Base-by-base conservation (phyloP, 2,113 vertebrate species). In the Eira barbara region DNA sequence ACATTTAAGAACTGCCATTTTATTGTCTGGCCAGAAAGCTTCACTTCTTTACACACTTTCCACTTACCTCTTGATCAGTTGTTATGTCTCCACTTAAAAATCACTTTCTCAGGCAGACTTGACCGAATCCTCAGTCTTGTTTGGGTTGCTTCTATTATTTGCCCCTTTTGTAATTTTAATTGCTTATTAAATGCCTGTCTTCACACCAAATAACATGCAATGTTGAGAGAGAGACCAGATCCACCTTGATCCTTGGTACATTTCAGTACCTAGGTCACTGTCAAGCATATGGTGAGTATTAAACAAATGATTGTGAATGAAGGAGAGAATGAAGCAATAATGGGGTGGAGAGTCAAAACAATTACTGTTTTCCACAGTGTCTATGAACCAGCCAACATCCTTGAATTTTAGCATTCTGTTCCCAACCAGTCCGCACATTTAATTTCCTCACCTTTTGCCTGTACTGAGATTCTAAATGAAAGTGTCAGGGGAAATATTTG, bases 391-490 rank as follows among this genome's bases (percentile, higher is more conserved):
- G 25, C 31, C 29, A 71, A 45, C 20, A 52, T 17, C 52, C n/a
- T 45, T 74, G 52, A 93, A 36, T 49, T 94, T 76, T 21, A 86
- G 14, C n/a, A 93, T 73, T n/a, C 42, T 87, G 27, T 13, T 67
- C 36, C 45, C 29, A 47, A 73, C 55, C 29, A 21, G 25, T 73
- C 11, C 61, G 63, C 25, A 71, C 52, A 27, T 49, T 96, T 96
- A 80, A 95, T 92, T 92, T 95, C 18, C 21, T 94, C 45, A 91
- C 6, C 8, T 95, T 94, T 89, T 73, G 31, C 82, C 52, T 90
- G 27, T 39, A 29, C 49, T 52, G 67, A 93, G 59, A 94, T 82
- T 95, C 82, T 97, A 94, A 98, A 93, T 93, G 91, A 87, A 92
- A 90, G 74, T 79, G 67, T 89, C 92, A 84, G 20, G 57, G 80